These are phyloP conservation scores for Gymnoscopelus braueri DNA, from an alignment of 2,797 vertebrate genomes.

Conservation along the genomic window DNA sequence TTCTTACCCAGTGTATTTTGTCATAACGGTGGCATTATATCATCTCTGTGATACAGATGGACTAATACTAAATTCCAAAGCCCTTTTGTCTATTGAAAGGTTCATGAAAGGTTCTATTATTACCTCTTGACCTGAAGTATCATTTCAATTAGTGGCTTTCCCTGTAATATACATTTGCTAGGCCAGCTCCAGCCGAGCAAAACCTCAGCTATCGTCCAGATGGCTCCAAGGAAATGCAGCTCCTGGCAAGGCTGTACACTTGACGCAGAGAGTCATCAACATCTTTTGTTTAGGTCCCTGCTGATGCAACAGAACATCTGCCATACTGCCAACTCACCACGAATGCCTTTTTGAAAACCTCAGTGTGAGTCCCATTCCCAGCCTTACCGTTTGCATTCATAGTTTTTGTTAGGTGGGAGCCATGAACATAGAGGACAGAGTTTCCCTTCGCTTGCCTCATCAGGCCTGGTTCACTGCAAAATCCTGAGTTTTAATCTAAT, in stretches of 20 bases:
- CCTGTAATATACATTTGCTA: conserved; percentile 4
- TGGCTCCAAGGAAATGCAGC: conserved; percentile 61
- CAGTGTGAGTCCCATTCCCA: conserved; percentile 38
- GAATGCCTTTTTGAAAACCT: conserved; percentile 64
- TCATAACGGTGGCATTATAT: neutral
- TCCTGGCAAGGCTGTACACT: conserved; percentile 46
- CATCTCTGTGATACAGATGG: conserved; percentile 8
- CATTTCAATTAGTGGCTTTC: conserved; percentile 44
- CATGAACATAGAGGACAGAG: conserved; percentile 29
- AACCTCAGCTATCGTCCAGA: conserved; percentile 56
- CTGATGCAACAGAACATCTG: conserved; percentile 71
- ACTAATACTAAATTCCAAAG: conserved; percentile 9
- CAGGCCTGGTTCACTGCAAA: conserved; percentile 31
- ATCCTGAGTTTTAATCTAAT: too few relatives aligned
- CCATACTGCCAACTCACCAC: conserved; percentile 65
- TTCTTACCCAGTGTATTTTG: neutral
- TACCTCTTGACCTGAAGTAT: conserved; percentile 20
- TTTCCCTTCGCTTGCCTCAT: conserved; percentile 57
- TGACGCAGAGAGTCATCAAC: conserved; percentile 52
- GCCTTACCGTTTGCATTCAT: conserved; percentile 68
- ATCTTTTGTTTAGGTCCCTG: conserved; percentile 59
- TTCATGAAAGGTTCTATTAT: conserved; percentile 14
- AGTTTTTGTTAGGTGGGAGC: conserved; percentile 57
- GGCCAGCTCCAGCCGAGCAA: conserved; percentile 33
- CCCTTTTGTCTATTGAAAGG: neutral